Base-by-base conservation (phyloP, 2,888 invertebrate species). In the Conistra vaccinii region DNA sequence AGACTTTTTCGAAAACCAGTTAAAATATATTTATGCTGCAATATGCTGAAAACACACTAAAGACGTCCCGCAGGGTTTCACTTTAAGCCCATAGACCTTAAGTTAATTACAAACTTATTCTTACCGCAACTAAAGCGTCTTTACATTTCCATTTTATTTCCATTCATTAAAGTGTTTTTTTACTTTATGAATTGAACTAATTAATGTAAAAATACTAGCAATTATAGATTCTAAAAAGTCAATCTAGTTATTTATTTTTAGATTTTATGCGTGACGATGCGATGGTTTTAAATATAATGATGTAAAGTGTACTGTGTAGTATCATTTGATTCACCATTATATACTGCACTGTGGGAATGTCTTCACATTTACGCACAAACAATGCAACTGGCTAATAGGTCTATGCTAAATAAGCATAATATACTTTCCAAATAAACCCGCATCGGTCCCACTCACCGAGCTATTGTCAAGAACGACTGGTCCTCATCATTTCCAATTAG, bases 401-500 rank as follows among this genome's bases (percentile, higher is more conserved):
- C 29, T 62, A 70, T 72, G 69, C 62, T 76, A 73, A 65, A 67
- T 76, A 63, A 71, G 23, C 69, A 62, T 39, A 39, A 35, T 73
- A 35, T 73, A 80, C 68, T 82, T 79, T 84, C 80, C 51, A 76
- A 82, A 76, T 74, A 62, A 61, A 72, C 61, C 68, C n/a, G 48
- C 65, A 66, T 51, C 69, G 42, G 61, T 63, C 14, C 76, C 67
- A 32, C 35, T 78, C 74, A 51, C 73, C 35, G 32, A 71, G 32
- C 74, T 74, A 83, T 77, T 86, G 78, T 78, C 55, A 73, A 78
- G 71, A 78, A 39, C 70, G 58, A 62, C 57, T 60, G 76, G 62
- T 85, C 60, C 78, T 78, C 86, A 77, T 84, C 80, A 70, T 87
- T 87, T 84, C 73, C 83, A 81, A 79, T 85, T 89, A 88, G 69